Percentiles rank a stretch among this genome's conserved stretches.
These are phyloP conservation scores for Strix aluco DNA, from an alignment of 2,113 vertebrate genomes.

Conservation along the genomic window DNA sequence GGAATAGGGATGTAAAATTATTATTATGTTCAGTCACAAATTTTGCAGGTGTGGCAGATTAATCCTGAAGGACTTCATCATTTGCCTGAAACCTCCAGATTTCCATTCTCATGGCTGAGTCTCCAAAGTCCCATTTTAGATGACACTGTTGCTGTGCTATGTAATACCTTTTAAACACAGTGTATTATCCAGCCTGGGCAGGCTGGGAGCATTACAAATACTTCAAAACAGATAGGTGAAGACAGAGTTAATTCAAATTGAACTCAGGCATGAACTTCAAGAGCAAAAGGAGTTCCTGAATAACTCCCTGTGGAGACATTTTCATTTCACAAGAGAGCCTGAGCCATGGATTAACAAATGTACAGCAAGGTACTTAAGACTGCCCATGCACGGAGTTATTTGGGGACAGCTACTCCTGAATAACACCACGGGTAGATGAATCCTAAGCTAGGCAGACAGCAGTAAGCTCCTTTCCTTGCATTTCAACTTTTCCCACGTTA, in stretches of 20 bases:
- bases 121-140: background rate
- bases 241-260: constrained; percentile 19
- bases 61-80: background rate
- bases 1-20: background rate
- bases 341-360: background rate
- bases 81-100: background rate
- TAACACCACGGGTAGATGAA: background rate
- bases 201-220: background rate
- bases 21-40: background rate
- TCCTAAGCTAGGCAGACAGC: constrained; percentile 1
- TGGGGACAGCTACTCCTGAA: constrained; percentile 11
- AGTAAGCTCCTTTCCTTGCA: constrained; percentile 21
- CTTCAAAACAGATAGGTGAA: background rate
- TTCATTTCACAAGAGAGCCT: background rate
- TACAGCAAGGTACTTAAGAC: background rate
- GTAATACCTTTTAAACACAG: background rate
- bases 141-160: fast-evolving
- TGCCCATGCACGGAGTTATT: background rate
- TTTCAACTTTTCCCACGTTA: background rate
- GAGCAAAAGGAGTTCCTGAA: background rate
- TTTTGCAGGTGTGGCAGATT: background rate
- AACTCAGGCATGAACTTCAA: background rate
- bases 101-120: background rate
- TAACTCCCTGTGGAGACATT: background rate
- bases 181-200: background rate